Base-by-base conservation (phyloP, 2,888 invertebrate genomes). In the Lagria hirta region DNA sequence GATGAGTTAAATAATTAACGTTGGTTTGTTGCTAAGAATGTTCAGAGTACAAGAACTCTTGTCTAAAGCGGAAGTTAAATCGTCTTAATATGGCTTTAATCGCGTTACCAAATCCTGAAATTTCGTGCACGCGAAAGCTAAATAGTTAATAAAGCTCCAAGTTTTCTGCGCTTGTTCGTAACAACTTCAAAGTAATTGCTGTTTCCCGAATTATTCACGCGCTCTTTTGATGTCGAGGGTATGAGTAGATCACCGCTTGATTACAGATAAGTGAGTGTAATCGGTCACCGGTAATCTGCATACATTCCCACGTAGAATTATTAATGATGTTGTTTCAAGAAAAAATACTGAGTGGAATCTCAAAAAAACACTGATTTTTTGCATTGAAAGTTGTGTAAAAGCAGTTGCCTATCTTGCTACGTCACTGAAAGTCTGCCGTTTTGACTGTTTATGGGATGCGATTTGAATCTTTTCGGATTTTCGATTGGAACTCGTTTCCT, bases 221-320 rank as follows among this genome's bases (percentile, higher is more conserved):
- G 58, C 48, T 57, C 64, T 62, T 65, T 66, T 66, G 64, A 66
- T 62, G 65, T 65, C 52, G 42, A 27, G 42, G 49, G 43, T 49
- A 55, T 46, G 49, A 51, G 49, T 43, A 52, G 55, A 55, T 59
- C 57, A 52, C 50, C 55, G 53, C 28, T 43, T 58, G 60, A 64
- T 65, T 66, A 60, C 52, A 52, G 55, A 54, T 62, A 60, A 64
- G 61, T 61, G 54, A 49, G 45, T 51, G 45, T 64, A 63, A 65
- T 64, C 60, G 62, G 58, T 58, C 60, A 59, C 56, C 59, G 60
- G 60, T 57, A 64, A 66, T 66, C 60, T 64, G 58, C 62, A 64
- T 64, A 60, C 56, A 60, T 63, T 55, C 53, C 40, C 33, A 27
- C 34, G 43, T 10, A 8, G 33, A 49, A 56, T 51, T 51, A 54